Percentiles rank a stretch among this genome's conserved stretches.
Evolutionary conservation across 2,113 vertebrate genomes (phyloP).

Genomic region (Syngnathus typhle): DNA sequence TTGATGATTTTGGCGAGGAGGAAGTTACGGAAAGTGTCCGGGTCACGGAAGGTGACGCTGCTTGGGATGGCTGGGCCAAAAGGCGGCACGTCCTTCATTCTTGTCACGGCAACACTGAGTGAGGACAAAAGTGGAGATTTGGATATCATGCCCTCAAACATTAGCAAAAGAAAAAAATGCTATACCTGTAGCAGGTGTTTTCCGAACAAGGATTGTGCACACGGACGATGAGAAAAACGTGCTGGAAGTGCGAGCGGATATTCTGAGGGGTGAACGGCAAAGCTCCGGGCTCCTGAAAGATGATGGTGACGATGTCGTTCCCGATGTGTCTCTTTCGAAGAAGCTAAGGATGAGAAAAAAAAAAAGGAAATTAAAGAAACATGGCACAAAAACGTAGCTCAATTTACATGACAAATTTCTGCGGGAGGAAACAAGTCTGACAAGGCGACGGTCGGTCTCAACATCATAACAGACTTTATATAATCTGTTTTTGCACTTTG

Average conservation of each 20-base stretch:
- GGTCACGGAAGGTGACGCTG: constrained; percentile 78
- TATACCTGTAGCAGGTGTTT: constrained; percentile 82
- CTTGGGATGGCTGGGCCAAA: constrained; percentile 87
- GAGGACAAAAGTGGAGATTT: background rate
- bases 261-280: constrained; percentile 89
- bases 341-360: constrained; percentile 76
- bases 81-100: constrained; percentile 91
- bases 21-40: constrained; percentile 83
- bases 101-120: constrained; percentile 84
- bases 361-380: constrained; percentile 16
- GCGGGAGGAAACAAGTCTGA: constrained; percentile 13
- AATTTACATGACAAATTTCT: constrained; percentile 6
- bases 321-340: constrained; percentile 93
- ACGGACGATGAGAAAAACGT: constrained; percentile 89
- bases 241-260: constrained; percentile 92
- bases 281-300: constrained; percentile 92
- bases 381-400: constrained; percentile 2
- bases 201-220: constrained; percentile 87
- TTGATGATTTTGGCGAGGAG: constrained; percentile 91
- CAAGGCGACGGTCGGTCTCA: constrained; percentile 18
- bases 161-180: too few species aligned
- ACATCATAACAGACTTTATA: constrained; percentile 45
- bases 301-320: constrained; percentile 94
- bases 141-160: background rate
- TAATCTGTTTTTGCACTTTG: constrained; percentile 34